Percentiles rank a stretch among this genome's conserved stretches.
Evolutionary conservation across 2,797 vertebrate species (phyloP).

Genomic region (Eospalax fontanierii): DNA sequence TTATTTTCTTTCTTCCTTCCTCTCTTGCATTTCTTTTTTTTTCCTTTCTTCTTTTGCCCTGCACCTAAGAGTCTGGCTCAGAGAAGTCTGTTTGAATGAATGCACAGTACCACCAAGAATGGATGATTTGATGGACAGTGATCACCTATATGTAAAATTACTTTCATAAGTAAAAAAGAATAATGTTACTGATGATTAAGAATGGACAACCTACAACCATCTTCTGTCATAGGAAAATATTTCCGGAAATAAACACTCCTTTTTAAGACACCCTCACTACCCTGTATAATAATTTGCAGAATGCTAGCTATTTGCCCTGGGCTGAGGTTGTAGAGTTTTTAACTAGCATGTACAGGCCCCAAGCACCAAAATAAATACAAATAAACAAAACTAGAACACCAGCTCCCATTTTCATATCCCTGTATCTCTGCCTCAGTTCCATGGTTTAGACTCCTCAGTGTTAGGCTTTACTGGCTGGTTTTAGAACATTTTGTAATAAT

Average conservation of each 20-base stretch:
- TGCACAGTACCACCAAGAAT: background rate
- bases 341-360: background rate
- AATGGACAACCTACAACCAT: background rate
- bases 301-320: background rate
- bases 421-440: background rate
- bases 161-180: background rate
- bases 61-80: background rate
- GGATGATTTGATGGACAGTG: background rate
- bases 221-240: conserved; percentile 10
- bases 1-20: no score
- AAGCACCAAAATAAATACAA: background rate
- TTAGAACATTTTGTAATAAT: background rate
- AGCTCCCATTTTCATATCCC: background rate
- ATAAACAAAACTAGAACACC: background rate
- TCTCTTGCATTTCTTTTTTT: no score
- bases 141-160: conserved; percentile 28
- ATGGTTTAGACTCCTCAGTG: conserved; percentile 24
- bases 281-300: conserved; percentile 9
- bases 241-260: background rate
- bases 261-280: background rate
- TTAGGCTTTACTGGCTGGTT: background rate
- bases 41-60: background rate
- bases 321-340: background rate
- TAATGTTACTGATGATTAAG: conserved; percentile 12
- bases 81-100: background rate